Evolutionary conservation across 2,888 invertebrate species (phyloP).

Genomic region (Callyntrura sp.): DNA sequence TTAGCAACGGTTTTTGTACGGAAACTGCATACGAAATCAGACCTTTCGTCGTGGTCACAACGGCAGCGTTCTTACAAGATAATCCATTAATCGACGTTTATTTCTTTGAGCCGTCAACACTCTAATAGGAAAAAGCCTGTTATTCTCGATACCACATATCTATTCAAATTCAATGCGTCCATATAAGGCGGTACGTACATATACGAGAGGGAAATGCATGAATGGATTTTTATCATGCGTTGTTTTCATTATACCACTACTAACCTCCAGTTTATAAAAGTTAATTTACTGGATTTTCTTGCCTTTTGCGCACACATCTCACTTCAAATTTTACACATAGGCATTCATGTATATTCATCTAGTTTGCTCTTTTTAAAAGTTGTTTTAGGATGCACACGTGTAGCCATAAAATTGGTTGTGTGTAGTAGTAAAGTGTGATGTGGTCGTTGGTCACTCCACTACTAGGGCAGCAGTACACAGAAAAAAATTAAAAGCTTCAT

Average conservation of each 20-base stretch:
- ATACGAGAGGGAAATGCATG: not conserved
- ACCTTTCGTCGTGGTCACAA: not conserved
- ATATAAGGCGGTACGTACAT: not conserved
- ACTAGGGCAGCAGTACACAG: no score
- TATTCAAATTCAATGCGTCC: slow-evolving; percentile 13
- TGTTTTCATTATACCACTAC: not conserved
- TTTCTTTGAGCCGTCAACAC: slow-evolving; percentile 6
- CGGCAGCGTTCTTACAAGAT: no score
- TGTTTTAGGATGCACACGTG: not conserved
- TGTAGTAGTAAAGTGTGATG: no score
- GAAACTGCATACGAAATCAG: slow-evolving; percentile 43
- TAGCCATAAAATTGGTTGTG: slow-evolving; percentile 26
- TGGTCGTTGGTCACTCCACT: slow-evolving; percentile 16
- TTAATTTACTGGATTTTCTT: slow-evolving; percentile 18
- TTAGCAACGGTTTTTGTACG: not conserved
- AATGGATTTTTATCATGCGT: not conserved
- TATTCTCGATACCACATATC: slow-evolving; percentile 11
- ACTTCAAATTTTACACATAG: no score
- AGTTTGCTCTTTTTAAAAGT: not conserved
- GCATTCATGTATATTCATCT: no score
- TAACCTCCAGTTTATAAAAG: not conserved
- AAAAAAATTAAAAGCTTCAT: not conserved
- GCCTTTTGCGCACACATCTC: not conserved
- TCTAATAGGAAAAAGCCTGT: not conserved
- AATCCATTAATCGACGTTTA: slow-evolving; percentile 21